These are phyloP conservation scores for Ornithorhynchus anatinus DNA, from an alignment of 2,113 vertebrate species.

Conservation along the genomic window DNA sequence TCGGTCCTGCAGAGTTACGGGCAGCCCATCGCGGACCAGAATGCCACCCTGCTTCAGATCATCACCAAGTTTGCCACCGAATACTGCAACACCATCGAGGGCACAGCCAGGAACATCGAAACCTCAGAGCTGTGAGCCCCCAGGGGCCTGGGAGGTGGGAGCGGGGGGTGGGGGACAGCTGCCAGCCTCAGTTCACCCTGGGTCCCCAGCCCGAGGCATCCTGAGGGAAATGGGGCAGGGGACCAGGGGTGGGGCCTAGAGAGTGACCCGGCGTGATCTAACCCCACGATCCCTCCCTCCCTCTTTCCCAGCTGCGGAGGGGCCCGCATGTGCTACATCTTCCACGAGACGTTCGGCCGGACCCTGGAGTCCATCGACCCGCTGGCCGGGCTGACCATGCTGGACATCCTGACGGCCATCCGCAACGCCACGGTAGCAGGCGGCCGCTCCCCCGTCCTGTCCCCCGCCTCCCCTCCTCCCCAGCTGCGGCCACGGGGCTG, in stretches of 20 bases:
- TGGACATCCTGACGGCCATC: constrained; percentile 81
- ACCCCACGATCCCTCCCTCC: no score
- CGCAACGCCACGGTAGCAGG: constrained; percentile 73
- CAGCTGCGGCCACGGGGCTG: neutral
- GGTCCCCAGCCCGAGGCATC: neutral
- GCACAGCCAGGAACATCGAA: constrained; percentile 77
- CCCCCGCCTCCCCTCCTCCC: no score
- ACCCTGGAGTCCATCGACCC: constrained; percentile 81
- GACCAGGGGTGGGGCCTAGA: neutral
- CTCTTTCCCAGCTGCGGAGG: constrained; percentile 74
- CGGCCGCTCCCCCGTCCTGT: neutral
- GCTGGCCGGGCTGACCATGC: constrained; percentile 73
- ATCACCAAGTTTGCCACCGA: constrained; percentile 82
- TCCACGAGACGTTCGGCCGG: constrained; percentile 81
- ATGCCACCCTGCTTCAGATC: constrained; percentile 80
- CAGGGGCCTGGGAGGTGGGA: neutral
- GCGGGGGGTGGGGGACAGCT: no score
- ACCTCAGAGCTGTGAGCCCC: constrained; percentile 79
- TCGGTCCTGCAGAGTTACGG: constrained; percentile 73
- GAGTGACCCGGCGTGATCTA: neutral
- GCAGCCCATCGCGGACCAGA: constrained; percentile 78
- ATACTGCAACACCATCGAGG: constrained; percentile 83
- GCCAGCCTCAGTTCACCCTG: no score
- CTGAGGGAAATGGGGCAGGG: neutral
- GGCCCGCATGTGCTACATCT: constrained; percentile 82